These are phyloP conservation scores for Dendrocincla tyrannina DNA, from an alignment of 2,797 vertebrate genomes.

Conservation along the genomic window DNA sequence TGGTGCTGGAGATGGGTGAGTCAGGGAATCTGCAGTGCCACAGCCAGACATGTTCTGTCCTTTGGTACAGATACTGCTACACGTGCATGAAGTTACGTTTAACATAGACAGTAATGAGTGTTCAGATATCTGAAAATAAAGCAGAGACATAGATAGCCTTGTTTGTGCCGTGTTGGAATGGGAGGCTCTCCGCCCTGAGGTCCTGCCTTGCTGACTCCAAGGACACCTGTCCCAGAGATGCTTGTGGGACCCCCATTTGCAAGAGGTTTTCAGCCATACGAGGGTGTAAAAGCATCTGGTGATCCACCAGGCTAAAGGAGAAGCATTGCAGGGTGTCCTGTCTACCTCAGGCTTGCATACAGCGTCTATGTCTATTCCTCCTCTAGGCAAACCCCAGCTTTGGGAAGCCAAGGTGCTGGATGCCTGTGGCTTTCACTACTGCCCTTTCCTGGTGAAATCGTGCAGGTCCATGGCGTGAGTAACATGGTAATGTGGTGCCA, in stretches of 20 bases:
- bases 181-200: not conserved
- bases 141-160: not conserved
- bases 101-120: not conserved
- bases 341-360: not conserved
- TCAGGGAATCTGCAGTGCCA: not conserved
- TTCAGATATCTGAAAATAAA: not conserved
- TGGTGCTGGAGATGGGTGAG: not conserved
- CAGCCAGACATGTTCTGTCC: not conserved
- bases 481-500: not conserved
- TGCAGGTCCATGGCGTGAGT: not conserved
- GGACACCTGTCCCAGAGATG: not conserved
- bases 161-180: not conserved
- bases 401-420: not conserved
- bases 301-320: not conserved
- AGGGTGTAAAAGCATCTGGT: not conserved
- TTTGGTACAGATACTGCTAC: not conserved
- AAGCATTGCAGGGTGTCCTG: not conserved
- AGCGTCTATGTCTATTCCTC: not conserved
- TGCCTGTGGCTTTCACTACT: not conserved
- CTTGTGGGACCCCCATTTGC: not conserved
- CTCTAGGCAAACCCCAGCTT: not conserved
- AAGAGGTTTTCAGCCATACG: not conserved
- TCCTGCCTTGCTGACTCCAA: not conserved
- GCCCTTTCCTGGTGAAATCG: not conserved
- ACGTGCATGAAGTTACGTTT: not conserved